Percentiles rank a stretch among this genome's conserved stretches.
These are phyloP conservation scores for Calameuta idolon DNA, from an alignment of 2,888 invertebrate species.

Conservation along the genomic window DNA sequence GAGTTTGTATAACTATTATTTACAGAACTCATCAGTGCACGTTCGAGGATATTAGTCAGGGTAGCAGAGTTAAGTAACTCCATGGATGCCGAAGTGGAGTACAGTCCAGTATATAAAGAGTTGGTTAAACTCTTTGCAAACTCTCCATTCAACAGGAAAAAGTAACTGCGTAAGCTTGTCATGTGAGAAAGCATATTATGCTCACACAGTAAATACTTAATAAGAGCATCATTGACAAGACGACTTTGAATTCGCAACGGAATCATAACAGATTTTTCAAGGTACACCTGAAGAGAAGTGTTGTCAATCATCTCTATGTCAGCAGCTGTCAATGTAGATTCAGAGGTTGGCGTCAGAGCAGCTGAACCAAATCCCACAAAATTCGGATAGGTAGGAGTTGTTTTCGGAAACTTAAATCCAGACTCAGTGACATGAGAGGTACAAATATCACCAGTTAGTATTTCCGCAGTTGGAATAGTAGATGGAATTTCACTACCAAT, in stretches of 20 bases:
- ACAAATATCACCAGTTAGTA: constrained; percentile 13
- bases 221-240: constrained; percentile 78
- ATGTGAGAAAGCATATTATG: constrained; percentile 79
- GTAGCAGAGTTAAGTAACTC: constrained; percentile 79
- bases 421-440: constrained; percentile 14
- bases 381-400: constrained; percentile 30
- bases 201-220: constrained; percentile 77
- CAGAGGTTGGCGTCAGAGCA: constrained; percentile 33
- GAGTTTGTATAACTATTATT: constrained; percentile 64
- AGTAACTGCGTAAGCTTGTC: constrained; percentile 80
- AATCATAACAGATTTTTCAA: constrained; percentile 76
- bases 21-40: constrained; percentile 77
- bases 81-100: constrained; percentile 74
- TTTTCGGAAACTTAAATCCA: constrained; percentile 22
- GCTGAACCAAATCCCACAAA: constrained; percentile 36
- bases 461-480: constrained; percentile 17
- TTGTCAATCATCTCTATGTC: constrained; percentile 63
- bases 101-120: constrained; percentile 76
- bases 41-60: constrained; percentile 77
- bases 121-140: constrained; percentile 80
- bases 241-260: constrained; percentile 78
- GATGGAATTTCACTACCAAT: constrained; percentile 35
- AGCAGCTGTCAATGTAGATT: constrained; percentile 44
- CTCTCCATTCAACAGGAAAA: constrained; percentile 84
- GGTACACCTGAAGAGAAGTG: constrained; percentile 69